These are phyloP conservation scores for Agelas oroides DNA, from an alignment of 37 sponge, comb jelly and placozoan genomes.

Conservation along the genomic window DNA sequence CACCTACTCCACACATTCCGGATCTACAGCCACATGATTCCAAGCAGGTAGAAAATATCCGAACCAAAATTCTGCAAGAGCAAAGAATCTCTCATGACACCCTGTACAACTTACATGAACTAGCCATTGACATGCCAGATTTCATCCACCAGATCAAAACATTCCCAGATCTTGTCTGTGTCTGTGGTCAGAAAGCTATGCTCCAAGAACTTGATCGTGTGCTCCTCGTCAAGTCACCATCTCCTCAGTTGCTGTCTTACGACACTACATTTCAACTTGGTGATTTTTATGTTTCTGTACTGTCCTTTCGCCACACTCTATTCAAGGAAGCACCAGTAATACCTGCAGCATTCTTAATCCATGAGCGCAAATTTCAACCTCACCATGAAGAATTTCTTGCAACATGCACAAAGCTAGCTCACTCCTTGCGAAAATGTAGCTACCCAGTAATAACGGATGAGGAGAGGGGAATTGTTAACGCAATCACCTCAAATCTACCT, in stretches of 20 bases:
- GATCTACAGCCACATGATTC: slow-evolving; percentile 14
- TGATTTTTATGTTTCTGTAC: slow-evolving; percentile 59
- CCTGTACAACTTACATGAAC: slow-evolving; percentile 53
- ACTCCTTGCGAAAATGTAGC: slow-evolving; percentile 23
- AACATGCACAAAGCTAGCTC: slow-evolving; percentile 22
- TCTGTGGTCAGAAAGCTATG: slow-evolving; percentile 9
- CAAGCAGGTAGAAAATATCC: slow-evolving; percentile 47
- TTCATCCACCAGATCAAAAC: slow-evolving; percentile 40
- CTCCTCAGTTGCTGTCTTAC: slow-evolving; percentile 56
- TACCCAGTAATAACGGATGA: slow-evolving; percentile 59
- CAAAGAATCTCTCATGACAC: slow-evolving; percentile 55
- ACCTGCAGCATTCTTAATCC: slow-evolving; percentile 43
- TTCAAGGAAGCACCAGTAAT: slow-evolving; percentile 47
- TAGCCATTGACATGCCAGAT: slow-evolving; percentile 48
- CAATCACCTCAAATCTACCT: slow-evolving; percentile 30
- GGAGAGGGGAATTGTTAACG: slow-evolving; percentile 47
- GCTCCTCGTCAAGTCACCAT: slow-evolving; percentile 39
- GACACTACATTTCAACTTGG: slow-evolving; percentile 65
- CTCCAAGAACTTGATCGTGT: slow-evolving; percentile 42
- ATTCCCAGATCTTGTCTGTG: slow-evolving; percentile 37
- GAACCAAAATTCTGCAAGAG: not conserved
- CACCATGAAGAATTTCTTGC: slow-evolving; percentile 46
- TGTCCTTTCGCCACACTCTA: slow-evolving; percentile 59
- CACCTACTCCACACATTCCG: no score
- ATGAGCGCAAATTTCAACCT: slow-evolving; percentile 50